phyloP scores from a whole-genome alignment of 1,140 invertebrate species.

The Drosophila sucinea region DNA sequence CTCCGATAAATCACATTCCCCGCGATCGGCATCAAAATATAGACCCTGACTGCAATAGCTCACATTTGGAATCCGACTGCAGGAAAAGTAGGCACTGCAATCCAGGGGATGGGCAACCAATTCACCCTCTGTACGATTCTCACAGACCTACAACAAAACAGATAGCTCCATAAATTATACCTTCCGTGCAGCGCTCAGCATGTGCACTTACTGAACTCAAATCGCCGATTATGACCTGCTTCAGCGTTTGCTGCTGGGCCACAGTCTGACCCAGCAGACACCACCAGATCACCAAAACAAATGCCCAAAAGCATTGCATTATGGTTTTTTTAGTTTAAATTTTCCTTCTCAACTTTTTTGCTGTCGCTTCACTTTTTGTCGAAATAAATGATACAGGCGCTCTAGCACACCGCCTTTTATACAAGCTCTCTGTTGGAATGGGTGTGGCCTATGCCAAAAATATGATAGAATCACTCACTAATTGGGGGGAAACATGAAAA shows the following conservation, averaged over 20 bases:
- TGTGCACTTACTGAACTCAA: slow-evolving; percentile 54
- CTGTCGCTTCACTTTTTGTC: slow-evolving; percentile 7
- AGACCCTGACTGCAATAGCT: slow-evolving; percentile 55
- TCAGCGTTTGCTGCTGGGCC: slow-evolving; percentile 24
- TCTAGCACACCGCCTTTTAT: neutral
- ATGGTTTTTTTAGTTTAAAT: neutral
- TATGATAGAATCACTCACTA: slow-evolving; percentile 3
- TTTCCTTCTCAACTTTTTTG: slow-evolving; percentile 22
- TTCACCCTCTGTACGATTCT: slow-evolving; percentile 32
- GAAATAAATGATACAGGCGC: neutral
- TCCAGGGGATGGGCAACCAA: slow-evolving; percentile 61
- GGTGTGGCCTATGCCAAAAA: neutral
- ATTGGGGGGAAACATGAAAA: neutral
- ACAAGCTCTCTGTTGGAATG: neutral
- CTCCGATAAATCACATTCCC: slow-evolving; percentile 56
- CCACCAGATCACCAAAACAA: slow-evolving; percentile 27
- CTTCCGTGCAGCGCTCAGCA: neutral
- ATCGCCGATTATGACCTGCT: slow-evolving; percentile 36
- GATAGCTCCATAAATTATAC: neutral
- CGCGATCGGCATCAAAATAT: slow-evolving; percentile 43
- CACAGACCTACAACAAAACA: slow-evolving; percentile 52
- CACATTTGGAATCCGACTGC: slow-evolving; percentile 44
- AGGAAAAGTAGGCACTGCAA: slow-evolving; percentile 65
- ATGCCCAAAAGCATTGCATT: slow-evolving; percentile 57
- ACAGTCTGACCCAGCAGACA: slow-evolving; percentile 17